Evolutionary conservation across 2,113 vertebrate species (phyloP).

Genomic region (Lycaon pictus): DNA sequence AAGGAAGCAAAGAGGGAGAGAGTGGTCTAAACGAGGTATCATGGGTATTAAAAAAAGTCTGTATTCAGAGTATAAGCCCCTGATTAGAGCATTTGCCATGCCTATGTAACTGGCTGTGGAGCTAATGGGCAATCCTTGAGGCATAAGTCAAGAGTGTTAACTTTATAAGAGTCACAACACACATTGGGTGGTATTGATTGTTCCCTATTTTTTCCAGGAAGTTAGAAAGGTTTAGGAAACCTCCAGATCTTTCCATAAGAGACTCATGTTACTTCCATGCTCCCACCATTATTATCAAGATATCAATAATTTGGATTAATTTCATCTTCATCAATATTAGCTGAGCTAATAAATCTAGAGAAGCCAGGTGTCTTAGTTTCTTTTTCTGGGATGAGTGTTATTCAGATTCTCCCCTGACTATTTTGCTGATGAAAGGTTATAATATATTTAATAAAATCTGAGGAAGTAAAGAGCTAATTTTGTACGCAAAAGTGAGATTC

Average conservation of each 20-base stretch:
- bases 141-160: not conserved
- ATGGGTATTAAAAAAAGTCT: slow-evolving; percentile 6
- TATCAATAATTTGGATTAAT: slow-evolving; percentile 68
- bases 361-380: slow-evolving; percentile 58
- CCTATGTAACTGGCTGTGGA: not conserved
- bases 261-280: not conserved
- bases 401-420: slow-evolving; percentile 36
- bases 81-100: slow-evolving; percentile 48
- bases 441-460: slow-evolving; percentile 42
- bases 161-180: not conserved
- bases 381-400: slow-evolving; percentile 47
- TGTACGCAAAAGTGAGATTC: not conserved
- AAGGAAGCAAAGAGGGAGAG: not conserved
- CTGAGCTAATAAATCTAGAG: slow-evolving; percentile 50
- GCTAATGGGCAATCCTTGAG: not conserved
- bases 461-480: slow-evolving; percentile 40
- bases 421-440: slow-evolving; percentile 39
- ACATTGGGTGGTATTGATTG: slow-evolving; percentile 6
- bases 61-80: slow-evolving; percentile 22
- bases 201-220: slow-evolving; percentile 29
- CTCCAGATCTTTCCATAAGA: slow-evolving; percentile 31
- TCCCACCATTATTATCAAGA: not conserved
- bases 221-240: not conserved
- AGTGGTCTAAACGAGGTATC: not conserved
- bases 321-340: slow-evolving; percentile 58